These are phyloP conservation scores for Drosophila nikananu DNA, from an alignment of 1,140 invertebrate species.

Conservation along the genomic window DNA sequence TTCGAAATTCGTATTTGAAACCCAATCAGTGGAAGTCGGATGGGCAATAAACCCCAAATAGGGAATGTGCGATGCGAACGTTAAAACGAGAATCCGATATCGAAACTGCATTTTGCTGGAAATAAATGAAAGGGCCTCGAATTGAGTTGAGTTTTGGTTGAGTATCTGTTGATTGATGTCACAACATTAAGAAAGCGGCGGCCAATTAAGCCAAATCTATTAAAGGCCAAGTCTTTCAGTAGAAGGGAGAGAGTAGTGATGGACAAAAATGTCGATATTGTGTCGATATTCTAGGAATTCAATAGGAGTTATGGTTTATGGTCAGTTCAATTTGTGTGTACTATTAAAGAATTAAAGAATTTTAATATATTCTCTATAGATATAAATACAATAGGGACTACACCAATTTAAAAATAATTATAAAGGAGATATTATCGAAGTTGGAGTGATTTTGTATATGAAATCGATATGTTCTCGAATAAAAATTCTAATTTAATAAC, in stretches of 20 bases:
- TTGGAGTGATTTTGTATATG: no score
- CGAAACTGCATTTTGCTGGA: conserved; percentile 37
- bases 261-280: not conserved
- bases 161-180: conserved; percentile 79
- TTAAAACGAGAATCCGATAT: conserved; percentile 31
- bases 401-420: not conserved
- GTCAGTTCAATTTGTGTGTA: no score
- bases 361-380: not conserved
- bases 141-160: conserved; percentile 36
- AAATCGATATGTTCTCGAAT: no score
- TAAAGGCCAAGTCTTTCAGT: conserved; percentile 8
- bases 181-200: conserved; percentile 72
- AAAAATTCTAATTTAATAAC: no score
- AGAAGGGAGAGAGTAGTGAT: conserved; percentile 8
- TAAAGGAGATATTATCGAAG: no score
- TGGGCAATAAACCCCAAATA: conserved; percentile 46
- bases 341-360: no score
- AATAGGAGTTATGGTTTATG: not conserved
- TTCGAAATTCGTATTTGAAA: conserved; percentile 15
- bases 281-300: not conserved
- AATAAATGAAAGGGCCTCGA: conserved; percentile 28
- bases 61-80: conserved; percentile 42
- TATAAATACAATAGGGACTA: not conserved
- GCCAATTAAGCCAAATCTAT: conserved; percentile 81
- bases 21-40: conserved; percentile 25